A percentile compares a stretch with the other conserved stretches of the same genome.
These are phyloP conservation scores for Zaprionus nigranus DNA, from an alignment of 1,140 invertebrate genomes.

Conservation along the genomic window DNA sequence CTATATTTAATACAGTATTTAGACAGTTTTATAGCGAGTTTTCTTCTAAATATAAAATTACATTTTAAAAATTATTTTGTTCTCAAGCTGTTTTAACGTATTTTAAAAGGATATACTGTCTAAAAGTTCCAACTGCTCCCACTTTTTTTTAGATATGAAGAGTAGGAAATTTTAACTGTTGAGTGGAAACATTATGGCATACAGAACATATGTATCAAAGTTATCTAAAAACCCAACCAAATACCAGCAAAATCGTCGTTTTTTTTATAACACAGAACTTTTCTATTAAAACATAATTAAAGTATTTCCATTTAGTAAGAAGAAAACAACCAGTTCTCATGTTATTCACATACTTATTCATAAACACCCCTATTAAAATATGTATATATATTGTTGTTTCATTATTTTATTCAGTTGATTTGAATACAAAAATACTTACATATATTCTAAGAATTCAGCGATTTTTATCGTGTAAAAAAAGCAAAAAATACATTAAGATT, in stretches of 20 bases:
- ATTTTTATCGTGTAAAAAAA: too few species aligned
- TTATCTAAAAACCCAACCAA: neutral
- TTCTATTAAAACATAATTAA: too few species aligned
- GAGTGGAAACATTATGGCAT: fast-evolving
- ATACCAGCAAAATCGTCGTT: neutral
- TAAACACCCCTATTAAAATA: too few species aligned
- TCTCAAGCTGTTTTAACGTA: neutral
- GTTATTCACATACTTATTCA: too few species aligned
- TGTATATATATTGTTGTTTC: neutral
- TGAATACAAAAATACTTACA: neutral
- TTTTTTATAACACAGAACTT: neutral
- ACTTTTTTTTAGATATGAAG: neutral
- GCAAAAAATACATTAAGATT: neutral
- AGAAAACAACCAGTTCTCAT: too few species aligned
- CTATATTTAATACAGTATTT: too few species aligned
- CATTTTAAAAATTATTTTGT: too few species aligned
- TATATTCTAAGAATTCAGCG: neutral
- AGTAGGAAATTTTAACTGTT: neutral
- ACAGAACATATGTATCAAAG: neutral
- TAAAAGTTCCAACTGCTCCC: neutral
- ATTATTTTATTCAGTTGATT: neutral
- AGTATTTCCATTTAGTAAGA: too few species aligned
- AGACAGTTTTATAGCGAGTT: too few species aligned
- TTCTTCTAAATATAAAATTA: too few species aligned
- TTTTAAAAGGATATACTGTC: neutral